Evolutionary conservation across 2,113 vertebrate genomes (phyloP).

Genomic region (Microtus richardsoni): DNA sequence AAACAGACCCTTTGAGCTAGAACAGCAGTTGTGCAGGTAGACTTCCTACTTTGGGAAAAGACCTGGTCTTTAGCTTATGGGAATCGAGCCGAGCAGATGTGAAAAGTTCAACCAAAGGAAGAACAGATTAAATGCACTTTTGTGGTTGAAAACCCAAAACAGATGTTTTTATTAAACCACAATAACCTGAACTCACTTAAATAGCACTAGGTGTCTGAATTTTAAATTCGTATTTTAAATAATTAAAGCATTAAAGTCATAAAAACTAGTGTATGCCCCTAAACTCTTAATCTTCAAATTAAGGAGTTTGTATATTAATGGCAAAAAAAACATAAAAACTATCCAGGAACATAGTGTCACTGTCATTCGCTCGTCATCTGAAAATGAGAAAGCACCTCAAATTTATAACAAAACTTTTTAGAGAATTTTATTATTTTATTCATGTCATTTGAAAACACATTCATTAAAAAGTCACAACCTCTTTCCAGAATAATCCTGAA

Average conservation of each 20-base stretch:
- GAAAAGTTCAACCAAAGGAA: slow-evolving; percentile 92
- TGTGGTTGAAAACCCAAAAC: slow-evolving; percentile 89
- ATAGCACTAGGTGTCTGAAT: slow-evolving; percentile 88
- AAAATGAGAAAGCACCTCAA: slow-evolving; percentile 51
- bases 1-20: slow-evolving; percentile 84
- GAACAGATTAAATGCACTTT: slow-evolving; percentile 89
- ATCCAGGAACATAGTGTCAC: slow-evolving; percentile 16
- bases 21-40: slow-evolving; percentile 87
- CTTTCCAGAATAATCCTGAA: background rate
- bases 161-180: slow-evolving; percentile 91
- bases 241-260: slow-evolving; percentile 82
- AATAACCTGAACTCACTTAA: slow-evolving; percentile 85
- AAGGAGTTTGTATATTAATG: slow-evolving; percentile 38
- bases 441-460: slow-evolving; percentile 1
- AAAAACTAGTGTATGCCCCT: slow-evolving; percentile 62
- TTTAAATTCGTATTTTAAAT: slow-evolving; percentile 78
- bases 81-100: slow-evolving; percentile 89
- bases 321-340: background rate
- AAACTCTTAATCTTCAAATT: slow-evolving; percentile 59
- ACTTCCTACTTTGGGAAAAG: slow-evolving; percentile 86
- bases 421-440: slow-evolving; percentile 47
- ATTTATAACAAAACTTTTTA: slow-evolving; percentile 46
- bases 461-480: background rate
- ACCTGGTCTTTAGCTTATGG: slow-evolving; percentile 89
- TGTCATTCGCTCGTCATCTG: slow-evolving; percentile 47